Evolutionary conservation across 2,797 vertebrate genomes (phyloP), one percentile per base, ranked within the genome.

Genomic region (Apogon talboti): DNA sequence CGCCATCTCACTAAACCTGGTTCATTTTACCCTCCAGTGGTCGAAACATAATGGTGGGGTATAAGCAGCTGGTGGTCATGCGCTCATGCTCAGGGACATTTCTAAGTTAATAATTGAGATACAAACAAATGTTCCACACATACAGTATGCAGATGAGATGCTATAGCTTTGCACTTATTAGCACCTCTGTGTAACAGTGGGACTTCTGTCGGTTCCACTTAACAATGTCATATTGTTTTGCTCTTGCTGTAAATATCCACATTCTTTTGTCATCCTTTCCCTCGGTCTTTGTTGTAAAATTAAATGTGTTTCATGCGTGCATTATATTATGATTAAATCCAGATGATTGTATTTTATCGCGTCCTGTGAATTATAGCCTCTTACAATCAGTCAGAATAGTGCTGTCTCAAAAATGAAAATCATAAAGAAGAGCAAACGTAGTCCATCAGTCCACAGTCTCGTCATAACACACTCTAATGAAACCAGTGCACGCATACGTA

Each of bases 1-100:
- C 61, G 61, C 51, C 55, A 71, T 71, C 53, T 73, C 40, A 54
- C 38, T 71, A 57, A 64, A 62, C 47, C 53, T 53, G 47, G 13
- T 80, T 82, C 14, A 72, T 77, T 82, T 77, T 78, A 65, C 74
- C 60, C 74, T 78, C 51, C 67, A 68, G 40, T 73, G 70, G 58
- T 53, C 65, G 43, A 40, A 59, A 50, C 48, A 43, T 77, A 42
- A 75, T 58, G 47, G 61, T 41, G 48, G n/a, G 3, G 14, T 67
- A 49, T 69, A 48, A 65, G 49, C 82, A 62, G 72, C 70, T 79
- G 78, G 44, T 66, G 56, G 53, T 76, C 60, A 73, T 51, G 48
- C 64, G 53, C 42, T 70, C 58, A 10, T 53, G 58, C 60, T 66
- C 66, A 69, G 64, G 48, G 64, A 77, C 61, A 48, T 50, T 64